Conservation (phyloP, 2,888 invertebrate genomes). For the Autographa pulchrina region DNA sequence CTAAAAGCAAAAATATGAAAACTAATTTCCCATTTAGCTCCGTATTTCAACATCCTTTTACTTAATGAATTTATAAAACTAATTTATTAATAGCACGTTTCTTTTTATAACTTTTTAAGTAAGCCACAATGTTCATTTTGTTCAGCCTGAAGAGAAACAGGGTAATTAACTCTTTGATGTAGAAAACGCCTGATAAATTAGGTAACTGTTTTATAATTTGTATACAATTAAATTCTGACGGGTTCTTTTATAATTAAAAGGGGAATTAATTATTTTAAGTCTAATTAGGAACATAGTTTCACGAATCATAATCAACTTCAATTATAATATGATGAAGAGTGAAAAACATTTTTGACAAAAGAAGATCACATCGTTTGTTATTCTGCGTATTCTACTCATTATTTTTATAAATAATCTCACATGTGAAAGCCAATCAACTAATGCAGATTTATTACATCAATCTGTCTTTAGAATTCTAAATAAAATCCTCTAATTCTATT, state of each 20-base stretch:
- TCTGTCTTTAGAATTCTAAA: too few relatives aligned
- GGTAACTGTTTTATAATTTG: slow-evolving; percentile 21
- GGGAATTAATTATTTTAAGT: not conserved
- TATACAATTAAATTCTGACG: slow-evolving; percentile 10
- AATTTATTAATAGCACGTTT: slow-evolving; percentile 13
- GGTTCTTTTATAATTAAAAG: not conserved
- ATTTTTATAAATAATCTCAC: too few relatives aligned
- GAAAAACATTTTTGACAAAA: too few relatives aligned
- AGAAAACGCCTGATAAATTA: slow-evolving; percentile 25
- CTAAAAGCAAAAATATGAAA: not conserved
- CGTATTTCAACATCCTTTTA: slow-evolving; percentile 7
- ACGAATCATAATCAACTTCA: too few relatives aligned
- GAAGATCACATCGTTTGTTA: too few relatives aligned
- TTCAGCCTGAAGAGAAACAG: slow-evolving; percentile 25
- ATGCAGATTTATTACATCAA: too few relatives aligned
- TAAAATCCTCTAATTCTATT: too few relatives aligned
- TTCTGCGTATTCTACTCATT: too few relatives aligned
- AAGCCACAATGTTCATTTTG: slow-evolving; percentile 29
- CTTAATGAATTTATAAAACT: slow-evolving; percentile 7
- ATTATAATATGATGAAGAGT: too few relatives aligned
- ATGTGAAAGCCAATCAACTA: too few relatives aligned
- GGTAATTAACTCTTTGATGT: slow-evolving; percentile 31
- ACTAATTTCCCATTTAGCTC: not conserved
- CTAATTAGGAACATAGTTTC: not conserved
- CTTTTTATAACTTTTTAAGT: slow-evolving; percentile 26